These are phyloP conservation scores for Alsophila aescularia DNA, from an alignment of 2,888 invertebrate genomes.

Conservation along the genomic window DNA sequence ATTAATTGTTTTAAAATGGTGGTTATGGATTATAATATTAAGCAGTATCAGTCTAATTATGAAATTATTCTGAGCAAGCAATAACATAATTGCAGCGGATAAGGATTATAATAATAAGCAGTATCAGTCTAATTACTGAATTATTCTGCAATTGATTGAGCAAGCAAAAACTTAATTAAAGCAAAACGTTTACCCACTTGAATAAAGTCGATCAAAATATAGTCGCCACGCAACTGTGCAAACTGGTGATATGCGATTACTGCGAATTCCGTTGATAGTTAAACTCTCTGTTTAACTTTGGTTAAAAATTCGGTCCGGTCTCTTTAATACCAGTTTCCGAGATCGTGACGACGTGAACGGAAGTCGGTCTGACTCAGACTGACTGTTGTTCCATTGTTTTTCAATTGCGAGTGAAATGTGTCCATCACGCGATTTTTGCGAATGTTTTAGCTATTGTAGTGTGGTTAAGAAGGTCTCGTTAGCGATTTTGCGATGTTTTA, in stretches of 20 bases:
- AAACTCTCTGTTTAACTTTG: constrained; percentile 29
- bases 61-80: no score
- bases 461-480: background rate
- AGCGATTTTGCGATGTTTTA: background rate
- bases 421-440: background rate
- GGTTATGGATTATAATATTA: no score
- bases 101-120: no score
- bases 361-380: constrained; percentile 67
- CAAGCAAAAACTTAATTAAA: background rate
- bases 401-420: constrained; percentile 35
- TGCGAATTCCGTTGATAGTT: constrained; percentile 56
- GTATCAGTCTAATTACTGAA: no score
- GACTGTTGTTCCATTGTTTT: constrained; percentile 52
- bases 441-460: background rate
- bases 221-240: constrained; percentile 42
- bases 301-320: constrained; percentile 38
- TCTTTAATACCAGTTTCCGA: constrained; percentile 51
- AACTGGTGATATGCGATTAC: constrained; percentile 2
- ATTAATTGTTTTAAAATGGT: no score
- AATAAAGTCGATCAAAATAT: no score
- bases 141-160: no score
- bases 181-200: background rate
- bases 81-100: no score
- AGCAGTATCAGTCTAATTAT: no score
- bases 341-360: constrained; percentile 63